Percentiles rank a stretch among this genome's conserved stretches.
Evolutionary conservation across 2,888 invertebrate species (phyloP).

Genomic region (Pardosa pseudoannulata): DNA sequence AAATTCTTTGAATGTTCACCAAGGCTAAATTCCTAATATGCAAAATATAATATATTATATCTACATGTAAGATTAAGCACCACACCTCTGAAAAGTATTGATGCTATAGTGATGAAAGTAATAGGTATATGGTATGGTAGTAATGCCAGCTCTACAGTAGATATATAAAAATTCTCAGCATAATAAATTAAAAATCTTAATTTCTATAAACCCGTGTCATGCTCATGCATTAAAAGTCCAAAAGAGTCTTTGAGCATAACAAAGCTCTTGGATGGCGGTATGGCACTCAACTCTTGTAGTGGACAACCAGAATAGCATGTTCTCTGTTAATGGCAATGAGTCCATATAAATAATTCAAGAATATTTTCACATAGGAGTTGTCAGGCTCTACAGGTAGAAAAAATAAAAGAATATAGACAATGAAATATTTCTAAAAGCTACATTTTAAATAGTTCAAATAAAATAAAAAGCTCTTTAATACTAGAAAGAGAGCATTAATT

Average conservation of each 20-base stretch:
- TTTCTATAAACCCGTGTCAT: constrained; percentile 47
- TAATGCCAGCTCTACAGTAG: constrained; percentile 12
- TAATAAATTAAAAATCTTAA: constrained; percentile 43
- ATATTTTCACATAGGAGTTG: constrained; percentile 57
- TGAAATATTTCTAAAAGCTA: no score
- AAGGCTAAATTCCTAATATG: no score
- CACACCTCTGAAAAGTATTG: no score
- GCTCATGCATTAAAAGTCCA: constrained; percentile 24
- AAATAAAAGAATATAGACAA: constrained; percentile 8
- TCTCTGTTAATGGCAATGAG: constrained; percentile 30
- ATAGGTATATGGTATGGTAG: no score
- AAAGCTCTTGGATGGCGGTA: constrained; percentile 62
- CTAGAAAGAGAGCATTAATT: no score
- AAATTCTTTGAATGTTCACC: no score
- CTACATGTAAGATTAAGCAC: no score
- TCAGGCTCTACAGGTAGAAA: constrained; percentile 49
- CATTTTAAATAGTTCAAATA: no score
- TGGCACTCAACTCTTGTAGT: constrained; percentile 63
- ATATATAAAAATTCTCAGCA: constrained; percentile 27
- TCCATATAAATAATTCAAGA: constrained; percentile 41
- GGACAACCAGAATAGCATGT: constrained; percentile 31
- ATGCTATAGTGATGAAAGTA: no score
- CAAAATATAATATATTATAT: no score
- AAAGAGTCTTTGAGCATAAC: constrained; percentile 37
- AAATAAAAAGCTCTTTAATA: no score